Evolutionary conservation across 2,888 invertebrate species (phyloP).

Genomic region (Ypsolopha sequella): DNA sequence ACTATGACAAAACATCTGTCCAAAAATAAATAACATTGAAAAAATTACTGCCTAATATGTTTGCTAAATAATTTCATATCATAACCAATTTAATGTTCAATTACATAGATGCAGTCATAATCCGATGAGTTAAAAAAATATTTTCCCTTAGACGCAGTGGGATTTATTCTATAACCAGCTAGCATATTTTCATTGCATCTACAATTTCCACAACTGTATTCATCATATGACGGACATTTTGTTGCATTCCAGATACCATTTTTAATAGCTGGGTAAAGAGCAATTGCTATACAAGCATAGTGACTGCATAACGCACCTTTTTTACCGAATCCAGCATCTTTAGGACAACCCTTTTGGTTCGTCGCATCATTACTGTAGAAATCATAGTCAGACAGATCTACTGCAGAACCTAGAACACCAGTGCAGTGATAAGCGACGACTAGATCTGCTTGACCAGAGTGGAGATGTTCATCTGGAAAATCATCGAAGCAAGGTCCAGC

Average conservation of each 20-base stretch:
- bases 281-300: neutral
- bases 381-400: neutral
- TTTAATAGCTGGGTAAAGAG: neutral
- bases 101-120: too few species aligned
- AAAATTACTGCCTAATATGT: too few species aligned
- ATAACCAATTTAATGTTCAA: too few species aligned
- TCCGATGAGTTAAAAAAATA: too few species aligned
- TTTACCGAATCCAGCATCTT: neutral
- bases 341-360: neutral
- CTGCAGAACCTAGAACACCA: neutral
- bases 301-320: neutral
- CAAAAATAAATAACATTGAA: too few species aligned
- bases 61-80: too few species aligned
- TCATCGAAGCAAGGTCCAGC: neutral
- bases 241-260: neutral
- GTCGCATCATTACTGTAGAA: neutral
- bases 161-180: neutral
- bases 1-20: too few species aligned
- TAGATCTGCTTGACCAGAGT: neutral
- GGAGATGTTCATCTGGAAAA: neutral
- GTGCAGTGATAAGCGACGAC: neutral
- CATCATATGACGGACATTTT: neutral
- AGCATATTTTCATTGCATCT: neutral
- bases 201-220: neutral
- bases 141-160: too few species aligned